These are phyloP conservation scores for Hoplostethus mediterraneus DNA, from an alignment of 2,797 vertebrate species.

Conservation along the genomic window DNA sequence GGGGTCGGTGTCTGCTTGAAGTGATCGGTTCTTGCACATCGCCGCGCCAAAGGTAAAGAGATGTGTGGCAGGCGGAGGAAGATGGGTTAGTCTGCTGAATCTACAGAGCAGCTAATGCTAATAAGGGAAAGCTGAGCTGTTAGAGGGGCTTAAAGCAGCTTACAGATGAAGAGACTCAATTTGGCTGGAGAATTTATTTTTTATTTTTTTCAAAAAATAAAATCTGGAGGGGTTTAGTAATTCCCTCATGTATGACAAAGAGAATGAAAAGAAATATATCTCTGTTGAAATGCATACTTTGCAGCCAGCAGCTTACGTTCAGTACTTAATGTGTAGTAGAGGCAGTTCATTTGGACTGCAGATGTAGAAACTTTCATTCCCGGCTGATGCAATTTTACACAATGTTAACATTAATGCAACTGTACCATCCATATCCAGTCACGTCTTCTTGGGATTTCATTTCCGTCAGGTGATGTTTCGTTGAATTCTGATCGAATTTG, in stretches of 20 bases:
- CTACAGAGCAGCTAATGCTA: conserved; percentile 69
- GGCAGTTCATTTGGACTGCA: conserved; percentile 70
- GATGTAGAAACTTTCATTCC: conserved; percentile 60
- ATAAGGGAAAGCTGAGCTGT: conserved; percentile 74
- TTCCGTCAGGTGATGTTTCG: conserved; percentile 57
- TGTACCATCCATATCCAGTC: conserved; percentile 63
- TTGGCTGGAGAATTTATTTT: conserved; percentile 61
- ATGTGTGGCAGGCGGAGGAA: conserved; percentile 43
- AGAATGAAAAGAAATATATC: conserved; percentile 68
- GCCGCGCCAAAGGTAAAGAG: conserved; percentile 60
- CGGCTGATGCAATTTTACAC: conserved; percentile 68
- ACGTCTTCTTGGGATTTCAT: conserved; percentile 65
- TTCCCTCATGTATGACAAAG: conserved; percentile 67
- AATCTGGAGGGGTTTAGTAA: conserved; percentile 67
- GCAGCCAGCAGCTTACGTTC: conserved; percentile 66
- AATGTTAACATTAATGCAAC: conserved; percentile 75
- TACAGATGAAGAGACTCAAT: conserved; percentile 73
- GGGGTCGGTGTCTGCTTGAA: conserved; percentile 33
- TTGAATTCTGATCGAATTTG: conserved; percentile 43
- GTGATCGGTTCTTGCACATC: conserved; percentile 42
- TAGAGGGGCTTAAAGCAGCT: conserved; percentile 74
- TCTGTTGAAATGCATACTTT: conserved; percentile 65
- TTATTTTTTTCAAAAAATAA: conserved; percentile 46
- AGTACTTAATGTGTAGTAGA: conserved; percentile 71
- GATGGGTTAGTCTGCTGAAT: conserved; percentile 46